A percentile compares a stretch with the other conserved stretches of the same genome.
These are phyloP conservation scores for Hoplostethus atlanticus DNA, from an alignment of 2,797 vertebrate genomes.

Conservation along the genomic window DNA sequence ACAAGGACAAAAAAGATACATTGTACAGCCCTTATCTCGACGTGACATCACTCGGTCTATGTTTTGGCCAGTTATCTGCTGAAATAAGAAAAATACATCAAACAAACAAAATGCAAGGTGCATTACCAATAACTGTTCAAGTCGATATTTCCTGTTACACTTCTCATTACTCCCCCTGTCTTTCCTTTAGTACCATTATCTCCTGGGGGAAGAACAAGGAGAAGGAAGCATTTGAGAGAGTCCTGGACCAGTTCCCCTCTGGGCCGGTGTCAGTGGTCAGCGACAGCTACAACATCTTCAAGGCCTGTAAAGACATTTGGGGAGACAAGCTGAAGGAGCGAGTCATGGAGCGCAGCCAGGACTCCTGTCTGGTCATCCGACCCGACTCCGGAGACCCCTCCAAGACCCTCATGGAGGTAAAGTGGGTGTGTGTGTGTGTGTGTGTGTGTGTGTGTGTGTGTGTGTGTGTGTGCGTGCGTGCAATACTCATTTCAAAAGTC, in stretches of 20 bases:
- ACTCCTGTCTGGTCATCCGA: constrained; percentile 83
- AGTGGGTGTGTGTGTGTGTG: neutral
- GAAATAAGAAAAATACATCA: too few relatives aligned
- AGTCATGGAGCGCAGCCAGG: constrained; percentile 84
- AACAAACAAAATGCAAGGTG: too few relatives aligned
- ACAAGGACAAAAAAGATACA: too few relatives aligned
- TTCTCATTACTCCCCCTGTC: constrained; percentile 10
- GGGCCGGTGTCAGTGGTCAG: constrained; percentile 85
- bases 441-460: too few relatives aligned
- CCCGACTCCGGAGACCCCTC: constrained; percentile 86
- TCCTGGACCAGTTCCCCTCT: constrained; percentile 82
- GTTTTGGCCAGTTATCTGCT: too few relatives aligned
- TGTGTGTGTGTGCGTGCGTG: too few relatives aligned
- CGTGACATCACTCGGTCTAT: too few relatives aligned
- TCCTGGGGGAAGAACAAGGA: constrained; percentile 84
- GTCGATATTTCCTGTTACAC: neutral
- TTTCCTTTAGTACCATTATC: constrained; percentile 82
- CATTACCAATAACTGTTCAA: too few relatives aligned
- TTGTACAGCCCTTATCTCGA: too few relatives aligned
- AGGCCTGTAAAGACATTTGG: constrained; percentile 87
- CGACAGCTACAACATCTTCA: constrained; percentile 89
- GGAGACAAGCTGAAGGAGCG: constrained; percentile 85
- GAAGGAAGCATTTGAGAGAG: constrained; percentile 82
- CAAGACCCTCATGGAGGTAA: constrained; percentile 84
- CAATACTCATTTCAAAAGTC: too few relatives aligned